phyloP scores from a whole-genome alignment of 1,140 invertebrate genomes.

The Radopholus similis region DNA sequence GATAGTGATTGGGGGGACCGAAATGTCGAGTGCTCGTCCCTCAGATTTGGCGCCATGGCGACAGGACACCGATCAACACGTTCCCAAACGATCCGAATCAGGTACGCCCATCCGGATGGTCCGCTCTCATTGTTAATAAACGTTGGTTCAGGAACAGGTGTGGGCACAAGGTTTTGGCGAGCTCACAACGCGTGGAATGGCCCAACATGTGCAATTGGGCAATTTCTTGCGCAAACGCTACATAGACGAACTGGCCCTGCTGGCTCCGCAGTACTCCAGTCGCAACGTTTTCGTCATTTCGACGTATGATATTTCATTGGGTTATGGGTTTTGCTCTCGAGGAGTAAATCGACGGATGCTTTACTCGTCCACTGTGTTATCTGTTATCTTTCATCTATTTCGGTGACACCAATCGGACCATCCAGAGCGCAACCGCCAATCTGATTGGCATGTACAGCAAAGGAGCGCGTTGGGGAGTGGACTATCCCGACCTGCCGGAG shows the following conservation, averaged over 20 bases:
- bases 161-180: conserved; percentile 13
- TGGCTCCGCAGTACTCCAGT: conserved; percentile 10
- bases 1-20: background rate
- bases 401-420: conserved; percentile 18
- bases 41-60: conserved; percentile 22
- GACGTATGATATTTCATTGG: too few relatives aligned
- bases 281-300: too few relatives aligned
- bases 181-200: conserved; percentile 16
- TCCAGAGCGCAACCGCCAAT: conserved; percentile 16
- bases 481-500: conserved; percentile 17
- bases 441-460: conserved; percentile 17
- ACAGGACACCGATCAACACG: conserved; percentile 7
- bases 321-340: too few relatives aligned
- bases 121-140: background rate
- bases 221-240: conserved; percentile 76
- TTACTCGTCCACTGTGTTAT: background rate
- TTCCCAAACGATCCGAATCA: conserved; percentile 17
- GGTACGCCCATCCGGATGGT: background rate
- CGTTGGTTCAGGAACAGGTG: background rate
- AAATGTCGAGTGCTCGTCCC: background rate
- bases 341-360: background rate
- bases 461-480: conserved; percentile 8
- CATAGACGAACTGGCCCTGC: conserved; percentile 1
- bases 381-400: background rate
- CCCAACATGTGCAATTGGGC: conserved; percentile 62